Evolutionary conservation across 2,888 invertebrate species (phyloP), one percentile per base, ranked within the genome.

Genomic region (Morinoia aosen): DNA sequence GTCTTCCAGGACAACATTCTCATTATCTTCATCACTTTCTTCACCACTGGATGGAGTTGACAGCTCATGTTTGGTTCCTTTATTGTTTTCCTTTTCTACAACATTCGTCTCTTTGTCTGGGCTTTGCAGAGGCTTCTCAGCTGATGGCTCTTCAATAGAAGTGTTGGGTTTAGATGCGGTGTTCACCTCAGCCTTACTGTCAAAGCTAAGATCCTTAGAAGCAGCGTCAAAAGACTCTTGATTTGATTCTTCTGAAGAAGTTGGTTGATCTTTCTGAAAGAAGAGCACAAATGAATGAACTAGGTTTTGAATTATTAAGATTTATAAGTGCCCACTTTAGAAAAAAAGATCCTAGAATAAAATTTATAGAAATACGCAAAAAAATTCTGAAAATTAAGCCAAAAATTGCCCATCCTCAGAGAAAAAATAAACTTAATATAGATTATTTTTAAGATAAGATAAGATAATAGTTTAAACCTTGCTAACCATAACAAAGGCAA

Each of bases 1-100:
- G 57, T 93, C 93, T 33, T 93, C 93, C 57, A 93, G 57, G 16
- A 93, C 57, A 16, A 64, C 95, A 64, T 95, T 95, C 64, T 95
- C 95, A 95, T 95, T 95, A 58, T 95, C 95, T 95, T 95, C 95
- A 95, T 95, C 95, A 95, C 93, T 93, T 57, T 93, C 93, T 57
- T 57, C 93, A 10, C 93, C 93, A 57, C 12, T 33, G 16, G 33
- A 48, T 4, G 48, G 19, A 57, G 33, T 48, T 25, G 93, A 57
- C 33, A 33, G 93, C 56, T 57, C 57, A 57, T 10, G 33, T 16
- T 93, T 12, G 25, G 58, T 33, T 33, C 1, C n/a, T 19, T 2
- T 58, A 57, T 3, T 48, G 19, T 40, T 8, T 3, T 76, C 76
- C 16, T 76, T 76, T 48, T 90, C 48, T 40, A 48, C 40, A 90